Base-by-base conservation (phyloP, 2,888 invertebrate genomes). In the Agrotis segetum region DNA sequence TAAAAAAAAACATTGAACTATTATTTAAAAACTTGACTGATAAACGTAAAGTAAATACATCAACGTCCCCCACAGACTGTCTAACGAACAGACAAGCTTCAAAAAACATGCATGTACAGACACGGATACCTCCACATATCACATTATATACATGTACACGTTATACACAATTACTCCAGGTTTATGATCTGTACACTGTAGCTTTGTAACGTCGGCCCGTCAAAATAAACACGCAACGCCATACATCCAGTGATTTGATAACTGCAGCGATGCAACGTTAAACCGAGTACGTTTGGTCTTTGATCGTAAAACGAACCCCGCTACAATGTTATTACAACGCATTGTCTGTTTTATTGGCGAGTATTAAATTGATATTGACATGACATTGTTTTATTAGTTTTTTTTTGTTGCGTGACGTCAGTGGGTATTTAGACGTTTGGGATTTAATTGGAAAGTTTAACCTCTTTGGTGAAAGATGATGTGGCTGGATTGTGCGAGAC, bases 241-340 rank as follows among this genome's bases (percentile, higher is more conserved):
- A 90, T 90, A 88, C 88, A 85, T 90, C 86, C 87, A 86, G 55
- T 73, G 82, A 85, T 91, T 91, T 91, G 91, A 91, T 91, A 89
- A 90, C 89, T 91, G 90, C 90, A 84, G 78, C 86, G 80, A 75
- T 86, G 85, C 79, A 85, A 71, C 70, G 72, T 76, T 72, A 64
- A 64, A 74, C 74, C 74, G 56, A 77, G 79, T 63, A 73, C 76
- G 77, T 71, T 69, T 71, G 79, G 53, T 91, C 91, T 89, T 69
- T 71, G 79, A 55, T 91, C 91, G 89, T 92, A 91, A 92, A 92
- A 84, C 76, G 84, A 82, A 87, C 90, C 90, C 86, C 87, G 40
- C 13, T 81, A 86, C 82, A 86, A 83, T 87, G 87, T 90, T 91
- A 91, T 91, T 90, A 89, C 34, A 89, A 87, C 87, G 85, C 84